Evolutionary conservation across 2,888 invertebrate genomes (phyloP), one percentile per base, ranked within the genome.

Genomic region (Ischnus inquisitorius): DNA sequence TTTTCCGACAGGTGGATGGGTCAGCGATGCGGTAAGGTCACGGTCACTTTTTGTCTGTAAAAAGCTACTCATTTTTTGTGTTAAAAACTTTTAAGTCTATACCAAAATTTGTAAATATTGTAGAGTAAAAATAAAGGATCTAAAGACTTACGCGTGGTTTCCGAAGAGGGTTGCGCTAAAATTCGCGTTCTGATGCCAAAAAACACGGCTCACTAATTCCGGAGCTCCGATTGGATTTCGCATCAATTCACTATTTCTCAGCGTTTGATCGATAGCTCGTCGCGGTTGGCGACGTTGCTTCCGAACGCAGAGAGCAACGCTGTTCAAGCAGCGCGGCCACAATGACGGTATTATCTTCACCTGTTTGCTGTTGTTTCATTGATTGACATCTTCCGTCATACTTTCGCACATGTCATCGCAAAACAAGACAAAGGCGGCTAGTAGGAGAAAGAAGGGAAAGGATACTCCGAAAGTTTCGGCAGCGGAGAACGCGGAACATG

Each of bases 351-450:
- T 25, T 57, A 14, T n/a, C 57, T 25, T 57, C 25, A 22, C 22
- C 25, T 28, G 16, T 54, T 54, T 22, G 19, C 22, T 22, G 8
- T 54, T 22, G 22, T 57, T 25, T 6, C 57, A 57, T 28, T 28
- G 14, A 28, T 25, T 28, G 25, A 57, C 25, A 14, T 57, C 28
- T 14, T 14, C 25, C 25, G 22, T 25, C 22, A 10, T 54, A 5
- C 3, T n/a, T 28, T 57, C 57, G 5, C 57, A 57, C 22, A 57
- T 79, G 79, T 43, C 76, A 48, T 48, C 39, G 16, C 60, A 51
- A 64, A 74, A 19, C 28, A 75, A 68, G 43, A 16, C 14, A 39
- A 71, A 28, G 25, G 14, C 16, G 43, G 16, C 48, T 16, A 22
- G 22, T 0, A 60, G 16, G 28, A 82, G 57, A 39, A 16, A 16